Conservation (phyloP, 2,113 vertebrate genomes). For the Gobius niger region DNA sequence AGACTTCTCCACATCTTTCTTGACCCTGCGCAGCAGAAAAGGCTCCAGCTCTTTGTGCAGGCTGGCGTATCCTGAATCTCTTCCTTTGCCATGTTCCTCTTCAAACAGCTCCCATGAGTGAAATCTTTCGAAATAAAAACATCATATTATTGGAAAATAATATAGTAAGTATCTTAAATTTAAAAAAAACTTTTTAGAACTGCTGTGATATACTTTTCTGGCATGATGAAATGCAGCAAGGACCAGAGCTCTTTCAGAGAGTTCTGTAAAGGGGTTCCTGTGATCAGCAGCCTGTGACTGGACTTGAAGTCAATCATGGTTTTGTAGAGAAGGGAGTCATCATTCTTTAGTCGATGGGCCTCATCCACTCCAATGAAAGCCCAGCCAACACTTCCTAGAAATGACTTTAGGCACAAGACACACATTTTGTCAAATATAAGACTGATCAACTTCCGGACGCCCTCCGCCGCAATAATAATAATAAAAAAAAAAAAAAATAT, state of each 20-base stretch:
- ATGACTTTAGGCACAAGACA: slow-evolving; percentile 77
- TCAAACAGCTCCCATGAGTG: slow-evolving; percentile 98
- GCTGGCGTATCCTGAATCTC: slow-evolving; percentile 95
- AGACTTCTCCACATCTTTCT: slow-evolving; percentile 98
- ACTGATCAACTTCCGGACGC: neutral
- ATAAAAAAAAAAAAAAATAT: too few relatives aligned
- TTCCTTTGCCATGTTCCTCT: slow-evolving; percentile 95
- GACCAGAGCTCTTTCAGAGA: slow-evolving; percentile 99
- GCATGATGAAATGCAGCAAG: slow-evolving; percentile 98
- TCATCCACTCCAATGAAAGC: slow-evolving; percentile 97
- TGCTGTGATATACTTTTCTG: slow-evolving; percentile 88
- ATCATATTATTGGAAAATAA: neutral
- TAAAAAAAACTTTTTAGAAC: neutral
- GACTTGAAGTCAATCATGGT: slow-evolving; percentile 98
- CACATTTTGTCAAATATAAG: neutral
- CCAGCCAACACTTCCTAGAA: slow-evolving; percentile 94
- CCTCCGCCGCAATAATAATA: too few relatives aligned
- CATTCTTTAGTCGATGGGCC: slow-evolving; percentile 97
- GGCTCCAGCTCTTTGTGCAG: slow-evolving; percentile 98
- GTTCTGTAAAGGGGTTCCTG: slow-evolving; percentile 96
- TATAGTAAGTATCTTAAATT: neutral
- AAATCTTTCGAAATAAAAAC: slow-evolving; percentile 78
- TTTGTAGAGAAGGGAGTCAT: slow-evolving; percentile 97
- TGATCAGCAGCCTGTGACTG: slow-evolving; percentile 96
- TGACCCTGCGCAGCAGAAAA: slow-evolving; percentile 92